These are phyloP conservation scores for Micrasema minimum DNA, from an alignment of 1,140 invertebrate species.

Conservation along the genomic window DNA sequence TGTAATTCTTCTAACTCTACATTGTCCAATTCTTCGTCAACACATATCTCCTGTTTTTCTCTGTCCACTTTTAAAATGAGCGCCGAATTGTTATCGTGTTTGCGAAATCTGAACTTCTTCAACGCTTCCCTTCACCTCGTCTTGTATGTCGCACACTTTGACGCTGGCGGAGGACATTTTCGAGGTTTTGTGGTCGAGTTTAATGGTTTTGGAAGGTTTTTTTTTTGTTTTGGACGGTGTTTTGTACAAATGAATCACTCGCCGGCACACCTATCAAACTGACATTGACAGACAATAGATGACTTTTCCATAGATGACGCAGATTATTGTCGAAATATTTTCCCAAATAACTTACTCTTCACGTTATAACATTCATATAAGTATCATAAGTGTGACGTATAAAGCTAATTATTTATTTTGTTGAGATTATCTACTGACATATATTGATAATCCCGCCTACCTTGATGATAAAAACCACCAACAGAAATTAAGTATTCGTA, in stretches of 20 bases:
- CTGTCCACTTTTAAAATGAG: slow-evolving; percentile 83
- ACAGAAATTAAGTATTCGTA: too few species aligned
- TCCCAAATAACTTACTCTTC: too few species aligned
- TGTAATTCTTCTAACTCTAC: slow-evolving; percentile 85
- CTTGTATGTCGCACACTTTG: slow-evolving; percentile 81
- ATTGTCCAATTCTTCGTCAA: slow-evolving; percentile 86
- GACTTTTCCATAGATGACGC: too few species aligned
- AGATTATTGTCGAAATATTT: too few species aligned
- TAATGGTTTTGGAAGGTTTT: background rate
- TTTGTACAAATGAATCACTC: background rate
- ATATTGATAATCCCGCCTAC: too few species aligned
- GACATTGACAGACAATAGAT: background rate
- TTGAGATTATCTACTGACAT: too few species aligned
- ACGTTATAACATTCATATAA: too few species aligned
- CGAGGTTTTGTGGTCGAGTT: background rate
- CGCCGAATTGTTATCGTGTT: slow-evolving; percentile 80
- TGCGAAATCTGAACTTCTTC: slow-evolving; percentile 86
- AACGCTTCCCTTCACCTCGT: slow-evolving; percentile 81
- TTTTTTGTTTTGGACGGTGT: background rate
- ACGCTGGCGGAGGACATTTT: slow-evolving; percentile 66
- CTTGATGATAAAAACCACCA: too few species aligned
- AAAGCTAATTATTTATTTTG: too few species aligned
- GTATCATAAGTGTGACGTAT: too few species aligned
- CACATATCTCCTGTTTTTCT: slow-evolving; percentile 79
- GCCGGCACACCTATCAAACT: slow-evolving; percentile 25